Conservation (phyloP, 2,888 invertebrate species). For the Polyploca ridens region DNA sequence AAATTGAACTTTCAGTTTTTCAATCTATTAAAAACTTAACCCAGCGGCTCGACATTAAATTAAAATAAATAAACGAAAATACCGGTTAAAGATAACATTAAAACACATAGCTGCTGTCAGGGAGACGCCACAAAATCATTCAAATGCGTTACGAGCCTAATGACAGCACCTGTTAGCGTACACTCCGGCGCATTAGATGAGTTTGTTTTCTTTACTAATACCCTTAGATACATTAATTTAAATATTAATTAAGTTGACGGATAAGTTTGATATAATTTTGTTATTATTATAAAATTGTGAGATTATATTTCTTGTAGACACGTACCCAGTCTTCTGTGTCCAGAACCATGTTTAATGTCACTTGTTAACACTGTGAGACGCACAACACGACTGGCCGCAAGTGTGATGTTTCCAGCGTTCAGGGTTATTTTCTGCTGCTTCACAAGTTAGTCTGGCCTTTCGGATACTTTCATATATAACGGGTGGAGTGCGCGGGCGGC, state of each 20-base stretch:
- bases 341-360: constrained; percentile 81
- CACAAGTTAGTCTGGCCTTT: constrained; percentile 68
- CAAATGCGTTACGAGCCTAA: constrained; percentile 42
- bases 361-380: constrained; percentile 83
- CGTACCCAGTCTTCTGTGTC: constrained; percentile 83
- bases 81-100: constrained; percentile 21
- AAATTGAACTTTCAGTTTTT: too few relatives aligned
- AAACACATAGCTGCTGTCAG: constrained; percentile 40
- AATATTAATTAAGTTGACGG: constrained; percentile 22
- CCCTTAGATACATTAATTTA: constrained; percentile 16
- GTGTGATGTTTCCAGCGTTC: constrained; percentile 77
- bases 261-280: not conserved
- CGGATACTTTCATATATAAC: constrained; percentile 74
- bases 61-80: not conserved
- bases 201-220: constrained; percentile 33
- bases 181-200: constrained; percentile 45
- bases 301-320: constrained; percentile 38
- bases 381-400: constrained; percentile 82
- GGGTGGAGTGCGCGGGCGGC: constrained; percentile 48
- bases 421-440: constrained; percentile 82
- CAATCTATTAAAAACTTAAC: too few relatives aligned
- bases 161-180: constrained; percentile 58
- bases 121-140: constrained; percentile 43
- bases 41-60: not conserved
- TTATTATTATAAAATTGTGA: not conserved